These are phyloP conservation scores for Parthenolecanium corni DNA, from an alignment of 2,888 invertebrate genomes.

Conservation along the genomic window DNA sequence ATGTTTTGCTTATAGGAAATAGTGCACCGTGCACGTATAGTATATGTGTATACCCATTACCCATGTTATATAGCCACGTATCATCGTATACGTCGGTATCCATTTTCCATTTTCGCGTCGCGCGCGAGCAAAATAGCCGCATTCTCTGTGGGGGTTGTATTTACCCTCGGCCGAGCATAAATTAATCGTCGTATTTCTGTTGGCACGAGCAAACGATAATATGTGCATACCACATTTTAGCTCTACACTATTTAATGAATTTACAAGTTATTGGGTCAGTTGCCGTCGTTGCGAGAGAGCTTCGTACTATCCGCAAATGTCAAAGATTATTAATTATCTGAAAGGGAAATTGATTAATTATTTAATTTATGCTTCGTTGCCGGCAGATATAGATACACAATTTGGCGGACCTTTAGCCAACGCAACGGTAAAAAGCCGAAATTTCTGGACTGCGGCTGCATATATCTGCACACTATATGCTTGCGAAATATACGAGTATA, in stretches of 20 bases:
- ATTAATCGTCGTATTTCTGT: conserved; percentile 20
- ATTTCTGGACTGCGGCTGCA: no score
- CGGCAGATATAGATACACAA: background rate
- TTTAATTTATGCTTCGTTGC: conserved; percentile 6
- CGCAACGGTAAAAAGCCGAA: no score
- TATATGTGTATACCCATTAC: no score
- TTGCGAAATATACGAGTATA: no score
- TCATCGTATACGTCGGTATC: no score
- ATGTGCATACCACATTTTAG: conserved; percentile 15
- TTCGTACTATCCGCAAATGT: conserved; percentile 15
- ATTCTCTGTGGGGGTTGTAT: conserved; percentile 2
- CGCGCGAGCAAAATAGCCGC: background rate
- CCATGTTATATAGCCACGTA: no score
- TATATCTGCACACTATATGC: no score
- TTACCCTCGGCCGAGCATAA: conserved; percentile 17
- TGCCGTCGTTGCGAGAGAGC: conserved; percentile 4
- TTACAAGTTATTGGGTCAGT: conserved; percentile 19
- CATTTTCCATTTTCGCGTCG: background rate
- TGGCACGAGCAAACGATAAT: conserved; percentile 17
- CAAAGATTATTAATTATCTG: conserved; percentile 20
- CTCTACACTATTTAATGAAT: conserved; percentile 19
- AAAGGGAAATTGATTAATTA: conserved; percentile 20
- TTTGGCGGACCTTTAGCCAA: no score
- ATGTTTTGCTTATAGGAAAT: no score
- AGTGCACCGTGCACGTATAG: no score